Base-by-base conservation (phyloP, 2,797 vertebrate genomes). In the Cygnus olor region DNA sequence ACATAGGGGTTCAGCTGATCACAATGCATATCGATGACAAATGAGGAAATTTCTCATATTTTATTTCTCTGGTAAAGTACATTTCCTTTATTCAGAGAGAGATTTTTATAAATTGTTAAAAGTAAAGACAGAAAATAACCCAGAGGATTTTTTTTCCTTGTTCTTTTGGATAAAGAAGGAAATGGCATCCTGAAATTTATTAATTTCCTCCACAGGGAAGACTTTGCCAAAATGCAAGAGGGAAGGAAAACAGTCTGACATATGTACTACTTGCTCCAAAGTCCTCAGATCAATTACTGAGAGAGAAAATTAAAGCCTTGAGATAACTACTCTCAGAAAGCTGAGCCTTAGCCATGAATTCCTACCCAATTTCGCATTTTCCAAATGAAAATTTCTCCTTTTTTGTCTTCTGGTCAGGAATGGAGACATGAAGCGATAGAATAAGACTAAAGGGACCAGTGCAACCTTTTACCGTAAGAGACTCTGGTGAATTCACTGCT, bases 101-200 rank as follows among this genome's bases (percentile, higher is more conserved):
- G 11, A 17, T 79, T 71, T 40, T 14, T 0, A 28, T 63, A 87
- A 61, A n/a, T 13, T 2, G 2, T 54, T n/a, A 72, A 80, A 89
- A 47, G 27, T 1, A 14, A 88, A 70, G 10, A 34, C 14, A 30
- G 65, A 66, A 80, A 49, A 3, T 21, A 11, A 76, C 40, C 12
- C 36, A n/a, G 27, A 83, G 28, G 6, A 4, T 6, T 68, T 71
- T 72, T 58, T 47, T 19, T 11, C 2, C 4, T 28, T 90, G 4
- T 80, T 86, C 49, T 79, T 90, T 84, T 40, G 51, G 63, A 74
- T 84, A 58, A 79, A 96, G 57, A 80, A 71, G 66, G 56, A 94
- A 95, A 93, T 80, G 83, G 79, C 88, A 94, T 64, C 38, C 44
- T 85, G 54, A 93, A 90, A 89, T 94, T 51, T 88, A 93, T 94